Percentiles rank a stretch among this genome's conserved stretches.
These are phyloP conservation scores for Cossypha heuglini DNA, from an alignment of 2,797 vertebrate species.

Conservation along the genomic window DNA sequence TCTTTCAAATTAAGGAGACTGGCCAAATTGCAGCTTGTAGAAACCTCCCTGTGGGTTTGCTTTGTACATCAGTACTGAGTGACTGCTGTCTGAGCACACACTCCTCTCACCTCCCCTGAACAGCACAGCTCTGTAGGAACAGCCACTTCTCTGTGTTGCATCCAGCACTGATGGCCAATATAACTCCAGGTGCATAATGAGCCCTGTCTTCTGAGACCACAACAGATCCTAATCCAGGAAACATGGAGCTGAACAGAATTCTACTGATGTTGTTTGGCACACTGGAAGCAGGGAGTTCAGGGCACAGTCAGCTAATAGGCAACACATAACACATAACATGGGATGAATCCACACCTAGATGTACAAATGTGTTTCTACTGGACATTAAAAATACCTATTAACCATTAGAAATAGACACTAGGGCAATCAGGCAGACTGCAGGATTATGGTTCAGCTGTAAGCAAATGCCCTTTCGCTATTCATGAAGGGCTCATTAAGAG, in stretches of 20 bases:
- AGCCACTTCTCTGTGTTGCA: background rate
- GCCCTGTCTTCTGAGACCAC: background rate
- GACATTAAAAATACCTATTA: background rate
- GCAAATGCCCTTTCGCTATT: background rate
- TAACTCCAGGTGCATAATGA: background rate
- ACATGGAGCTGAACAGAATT: background rate
- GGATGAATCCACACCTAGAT: background rate
- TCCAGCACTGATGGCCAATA: background rate
- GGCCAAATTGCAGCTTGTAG: slow-evolving; percentile 16
- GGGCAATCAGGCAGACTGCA: background rate
- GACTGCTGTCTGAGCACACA: background rate
- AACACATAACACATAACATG: background rate
- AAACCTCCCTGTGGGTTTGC: background rate
- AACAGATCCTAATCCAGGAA: background rate
- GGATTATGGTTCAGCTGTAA: background rate
- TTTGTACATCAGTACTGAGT: background rate
- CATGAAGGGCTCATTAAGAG: background rate
- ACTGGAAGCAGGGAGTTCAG: background rate
- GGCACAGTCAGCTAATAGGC: background rate
- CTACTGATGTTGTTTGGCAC: background rate
- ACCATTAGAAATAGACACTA: background rate
- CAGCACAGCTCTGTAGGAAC: background rate
- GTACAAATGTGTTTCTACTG: background rate
- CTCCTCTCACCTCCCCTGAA: background rate
- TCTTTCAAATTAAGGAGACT: background rate